Conservation (phyloP, 2,888 invertebrate species). For the Polietes domitor region DNA sequence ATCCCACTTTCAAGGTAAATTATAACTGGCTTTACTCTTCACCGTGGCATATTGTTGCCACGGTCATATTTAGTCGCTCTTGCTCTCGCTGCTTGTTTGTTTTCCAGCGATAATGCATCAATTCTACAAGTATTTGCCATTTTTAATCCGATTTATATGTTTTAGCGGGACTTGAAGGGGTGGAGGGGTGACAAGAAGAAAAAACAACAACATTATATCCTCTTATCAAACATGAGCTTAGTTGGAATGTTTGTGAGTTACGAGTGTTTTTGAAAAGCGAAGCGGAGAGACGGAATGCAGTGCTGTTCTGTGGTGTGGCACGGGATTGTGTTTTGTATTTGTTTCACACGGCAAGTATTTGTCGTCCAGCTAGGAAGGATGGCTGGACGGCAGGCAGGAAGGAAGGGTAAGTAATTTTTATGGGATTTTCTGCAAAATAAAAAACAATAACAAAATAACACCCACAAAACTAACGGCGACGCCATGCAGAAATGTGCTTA, state of each 20-base stretch:
- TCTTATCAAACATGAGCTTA: slow-evolving; percentile 46
- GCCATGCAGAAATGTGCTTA: slow-evolving; percentile 1
- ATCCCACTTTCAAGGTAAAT: neutral
- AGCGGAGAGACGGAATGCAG: too few relatives aligned
- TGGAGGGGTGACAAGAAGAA: neutral
- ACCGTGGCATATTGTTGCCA: neutral
- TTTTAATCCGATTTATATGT: slow-evolving; percentile 43
- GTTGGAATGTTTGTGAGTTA: slow-evolving; percentile 21
- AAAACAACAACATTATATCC: slow-evolving; percentile 34
- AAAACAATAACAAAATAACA: neutral
- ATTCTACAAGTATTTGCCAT: slow-evolving; percentile 33
- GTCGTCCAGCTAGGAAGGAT: neutral
- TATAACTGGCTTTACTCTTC: neutral
- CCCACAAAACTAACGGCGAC: neutral
- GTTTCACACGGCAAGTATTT: neutral
- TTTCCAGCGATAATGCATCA: slow-evolving; percentile 28
- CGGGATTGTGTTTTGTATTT: neutral
- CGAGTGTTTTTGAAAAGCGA: neutral
- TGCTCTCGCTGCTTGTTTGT: neutral
- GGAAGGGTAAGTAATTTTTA: neutral
- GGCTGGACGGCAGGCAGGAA: neutral
- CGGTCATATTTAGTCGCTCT: neutral
- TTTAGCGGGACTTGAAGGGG: neutral
- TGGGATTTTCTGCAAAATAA: slow-evolving; percentile 3
- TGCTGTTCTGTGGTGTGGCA: neutral